These are phyloP conservation scores for Lanistes nyassanus DNA, from an alignment of 1,140 invertebrate genomes.

Conservation along the genomic window DNA sequence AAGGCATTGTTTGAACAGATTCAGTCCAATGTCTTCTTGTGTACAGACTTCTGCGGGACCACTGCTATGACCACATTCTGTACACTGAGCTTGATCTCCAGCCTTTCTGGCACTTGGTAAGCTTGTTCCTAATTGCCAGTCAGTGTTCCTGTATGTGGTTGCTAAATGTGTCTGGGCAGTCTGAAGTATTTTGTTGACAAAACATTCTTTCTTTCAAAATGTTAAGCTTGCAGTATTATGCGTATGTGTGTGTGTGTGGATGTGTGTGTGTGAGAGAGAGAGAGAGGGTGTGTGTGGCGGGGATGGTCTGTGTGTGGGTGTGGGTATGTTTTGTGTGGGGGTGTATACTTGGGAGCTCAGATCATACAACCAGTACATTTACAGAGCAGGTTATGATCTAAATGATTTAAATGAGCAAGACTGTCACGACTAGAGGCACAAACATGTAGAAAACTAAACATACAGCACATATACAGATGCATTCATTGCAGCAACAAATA, in stretches of 20 bases:
- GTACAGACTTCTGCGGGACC: conserved; percentile 75
- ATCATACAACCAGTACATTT: too few relatives aligned
- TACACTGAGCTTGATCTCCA: conserved; percentile 82
- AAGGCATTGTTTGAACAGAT: background rate
- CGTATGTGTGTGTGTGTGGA: background rate
- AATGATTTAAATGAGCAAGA: too few relatives aligned
- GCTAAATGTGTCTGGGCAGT: background rate
- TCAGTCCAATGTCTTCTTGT: conserved; percentile 14
- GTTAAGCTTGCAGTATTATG: too few relatives aligned
- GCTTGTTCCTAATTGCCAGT: conserved; percentile 28
- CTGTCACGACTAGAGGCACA: too few relatives aligned
- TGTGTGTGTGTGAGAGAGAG: conserved; percentile 13
- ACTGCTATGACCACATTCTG: conserved; percentile 80
- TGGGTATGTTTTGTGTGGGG: background rate
- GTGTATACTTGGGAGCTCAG: too few relatives aligned
- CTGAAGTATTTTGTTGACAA: background rate
- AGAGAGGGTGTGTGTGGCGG: conserved; percentile 8
- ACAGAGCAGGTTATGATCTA: too few relatives aligned
- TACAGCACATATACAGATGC: too few relatives aligned
- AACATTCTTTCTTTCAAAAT: background rate
- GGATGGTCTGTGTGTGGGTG: background rate
- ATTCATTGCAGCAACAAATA: too few relatives aligned
- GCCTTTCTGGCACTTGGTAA: conserved; percentile 71
- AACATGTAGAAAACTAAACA: too few relatives aligned
- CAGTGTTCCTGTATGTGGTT: background rate